Conservation (phyloP, 2,888 invertebrate species). For the Cabera pusaria region DNA sequence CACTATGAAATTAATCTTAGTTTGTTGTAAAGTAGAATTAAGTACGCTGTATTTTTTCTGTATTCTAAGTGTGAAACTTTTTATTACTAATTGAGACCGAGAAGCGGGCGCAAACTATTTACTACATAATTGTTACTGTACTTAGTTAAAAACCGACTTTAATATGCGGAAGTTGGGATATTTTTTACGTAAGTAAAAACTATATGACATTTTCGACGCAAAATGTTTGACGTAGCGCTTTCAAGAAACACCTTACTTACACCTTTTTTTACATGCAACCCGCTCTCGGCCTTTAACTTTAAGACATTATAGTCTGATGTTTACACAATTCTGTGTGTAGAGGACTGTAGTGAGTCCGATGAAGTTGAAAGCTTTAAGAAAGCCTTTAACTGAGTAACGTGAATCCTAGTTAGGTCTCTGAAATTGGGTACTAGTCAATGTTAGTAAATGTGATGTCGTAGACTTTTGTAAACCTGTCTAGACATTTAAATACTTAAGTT, state of each 20-base stretch:
- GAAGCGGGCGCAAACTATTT: too few relatives aligned
- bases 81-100: constrained; percentile 4
- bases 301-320: constrained; percentile 13
- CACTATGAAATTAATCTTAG: constrained; percentile 1
- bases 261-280: not conserved
- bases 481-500: constrained; percentile 44
- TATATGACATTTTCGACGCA: too few relatives aligned
- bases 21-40: constrained; percentile 5
- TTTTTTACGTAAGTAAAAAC: too few relatives aligned
- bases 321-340: constrained; percentile 15
- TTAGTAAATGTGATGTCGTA: constrained; percentile 63
- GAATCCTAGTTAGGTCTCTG: constrained; percentile 26
- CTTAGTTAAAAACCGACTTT: too few relatives aligned
- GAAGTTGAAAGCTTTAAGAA: constrained; percentile 30
- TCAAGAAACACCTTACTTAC: too few relatives aligned
- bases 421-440: constrained; percentile 50
- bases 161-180: too few relatives aligned
- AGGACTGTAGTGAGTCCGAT: constrained; percentile 13
- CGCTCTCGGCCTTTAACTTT: constrained; percentile 3
- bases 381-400: constrained; percentile 27
- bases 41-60: constrained; percentile 4
- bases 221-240: not conserved
- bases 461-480: constrained; percentile 58
- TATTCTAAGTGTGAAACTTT: constrained; percentile 9
- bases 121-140: too few relatives aligned